Evolutionary conservation across 2,797 vertebrate genomes (phyloP), one percentile per base, ranked within the genome.

Genomic region (Pygocentrus nattereri): DNA sequence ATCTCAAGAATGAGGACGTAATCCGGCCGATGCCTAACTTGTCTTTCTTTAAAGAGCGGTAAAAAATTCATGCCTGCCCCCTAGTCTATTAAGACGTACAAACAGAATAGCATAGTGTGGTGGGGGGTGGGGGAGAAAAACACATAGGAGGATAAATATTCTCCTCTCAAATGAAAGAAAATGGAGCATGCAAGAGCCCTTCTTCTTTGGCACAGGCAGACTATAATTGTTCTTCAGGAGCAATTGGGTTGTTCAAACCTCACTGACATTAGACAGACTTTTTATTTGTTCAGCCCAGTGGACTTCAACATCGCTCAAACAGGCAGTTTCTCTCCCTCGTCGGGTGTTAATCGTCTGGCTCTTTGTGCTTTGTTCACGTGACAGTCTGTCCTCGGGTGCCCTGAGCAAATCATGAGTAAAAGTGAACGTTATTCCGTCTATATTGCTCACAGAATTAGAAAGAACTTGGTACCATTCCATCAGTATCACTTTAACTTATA

Each of bases 221-320:
- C 18, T 7, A 6, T 19, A 54, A 54, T 54, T 54, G 50, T 54
- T 54, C 50, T 54, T 54, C 7, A 54, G 50, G 18, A 54, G 50
- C 16, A 21, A 6, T 54, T 54, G 50, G 50, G 50, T 54, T 54
- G 18, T 54, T 54, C 18, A 54, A 21, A 54, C 18, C 50, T 54
- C 50, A 1, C 19, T 54, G 50, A 54, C 50, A 54, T 54, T 54
- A 54, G 44, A 82, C n/a, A 71, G 56, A 50, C 41, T 75, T 70
- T 19, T 58, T 76, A 81, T 85, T 84, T 84, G 81, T 73, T 50
- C 74, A 75, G 31, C 79, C 69, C 61, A 62, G 47, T 80, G 64
- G 41, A 77, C 54, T 65, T 34, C 34, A 50, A 44, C 12, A 58
- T 31, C 69, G 34, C 27, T 82, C 72, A 80, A 75, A 78, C 75